Conservation (phyloP, 2,113 vertebrate species). For the Ameiurus melas region DNA sequence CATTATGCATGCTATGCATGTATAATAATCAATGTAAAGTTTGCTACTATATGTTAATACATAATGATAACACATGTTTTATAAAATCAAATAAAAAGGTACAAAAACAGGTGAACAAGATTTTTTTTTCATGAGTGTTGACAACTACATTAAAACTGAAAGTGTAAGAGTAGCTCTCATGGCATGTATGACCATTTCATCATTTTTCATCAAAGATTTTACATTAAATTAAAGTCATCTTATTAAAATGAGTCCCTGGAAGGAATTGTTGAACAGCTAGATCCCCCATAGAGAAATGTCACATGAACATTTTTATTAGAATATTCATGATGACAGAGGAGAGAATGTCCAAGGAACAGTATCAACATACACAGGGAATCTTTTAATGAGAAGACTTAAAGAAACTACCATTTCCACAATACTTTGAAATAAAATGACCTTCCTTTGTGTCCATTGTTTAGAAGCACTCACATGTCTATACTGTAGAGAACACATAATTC, state of each 20-base stretch:
- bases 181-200: neutral
- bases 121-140: neutral
- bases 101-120: neutral
- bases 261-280: slow-evolving; percentile 11
- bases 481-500: neutral
- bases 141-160: neutral
- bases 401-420: neutral
- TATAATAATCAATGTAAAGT: neutral
- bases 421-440: neutral
- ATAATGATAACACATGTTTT: neutral
- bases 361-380: slow-evolving; percentile 23
- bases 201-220: neutral
- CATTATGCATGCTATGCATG: neutral
- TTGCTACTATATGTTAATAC: neutral
- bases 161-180: neutral
- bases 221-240: slow-evolving; percentile 18
- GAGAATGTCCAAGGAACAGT: neutral
- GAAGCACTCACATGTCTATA: neutral
- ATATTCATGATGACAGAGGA: slow-evolving; percentile 5
- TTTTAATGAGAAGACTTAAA: slow-evolving; percentile 42
- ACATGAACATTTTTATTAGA: slow-evolving; percentile 30
- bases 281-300: neutral
- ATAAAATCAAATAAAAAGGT: neutral
- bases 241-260: slow-evolving; percentile 25
- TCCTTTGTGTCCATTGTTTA: neutral